Percentiles rank a stretch among this genome's conserved stretches.
Conservation (phyloP, 2,797 vertebrate genomes). For the Macrochelys suwanniensis region DNA sequence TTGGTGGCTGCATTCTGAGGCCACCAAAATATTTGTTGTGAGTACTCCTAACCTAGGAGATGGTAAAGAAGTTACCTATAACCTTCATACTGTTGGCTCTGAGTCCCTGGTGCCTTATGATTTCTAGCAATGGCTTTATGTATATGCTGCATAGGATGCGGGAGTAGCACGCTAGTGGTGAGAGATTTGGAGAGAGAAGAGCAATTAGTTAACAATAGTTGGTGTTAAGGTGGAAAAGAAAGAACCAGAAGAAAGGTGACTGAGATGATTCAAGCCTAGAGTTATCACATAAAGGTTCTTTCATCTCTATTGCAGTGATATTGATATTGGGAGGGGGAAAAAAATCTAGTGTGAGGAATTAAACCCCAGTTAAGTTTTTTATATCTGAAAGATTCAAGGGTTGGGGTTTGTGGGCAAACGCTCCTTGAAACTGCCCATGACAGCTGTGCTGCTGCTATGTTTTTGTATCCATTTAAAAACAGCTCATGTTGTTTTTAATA, state of each 20-base stretch:
- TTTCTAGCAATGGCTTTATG: not conserved
- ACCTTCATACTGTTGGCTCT: not conserved
- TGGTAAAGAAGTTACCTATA: not conserved
- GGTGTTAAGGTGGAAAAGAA: not conserved
- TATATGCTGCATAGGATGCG: not conserved
- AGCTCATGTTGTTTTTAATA: slow-evolving; percentile 3
- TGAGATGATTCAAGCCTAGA: not conserved
- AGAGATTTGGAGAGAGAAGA: not conserved
- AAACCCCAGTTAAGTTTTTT: slow-evolving; percentile 13
- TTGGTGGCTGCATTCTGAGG: too few species aligned
- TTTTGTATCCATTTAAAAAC: slow-evolving; percentile 14
- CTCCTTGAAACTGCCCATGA: slow-evolving; percentile 26
- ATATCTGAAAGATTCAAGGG: not conserved
- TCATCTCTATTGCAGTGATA: not conserved
- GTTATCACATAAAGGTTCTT: not conserved
- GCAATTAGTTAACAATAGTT: not conserved
- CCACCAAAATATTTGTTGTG: too few species aligned
- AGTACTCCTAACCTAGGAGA: too few species aligned
- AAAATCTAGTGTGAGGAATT: not conserved
- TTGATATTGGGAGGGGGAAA: not conserved
- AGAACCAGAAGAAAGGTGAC: not conserved
- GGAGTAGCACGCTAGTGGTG: not conserved
- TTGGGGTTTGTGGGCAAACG: not conserved
- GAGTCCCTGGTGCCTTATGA: not conserved
- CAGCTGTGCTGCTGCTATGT: slow-evolving; percentile 17